Percentiles rank a stretch among this genome's conserved stretches.
These are phyloP conservation scores for Centropus unirufus DNA, from an alignment of 2,113 vertebrate species.

Conservation along the genomic window DNA sequence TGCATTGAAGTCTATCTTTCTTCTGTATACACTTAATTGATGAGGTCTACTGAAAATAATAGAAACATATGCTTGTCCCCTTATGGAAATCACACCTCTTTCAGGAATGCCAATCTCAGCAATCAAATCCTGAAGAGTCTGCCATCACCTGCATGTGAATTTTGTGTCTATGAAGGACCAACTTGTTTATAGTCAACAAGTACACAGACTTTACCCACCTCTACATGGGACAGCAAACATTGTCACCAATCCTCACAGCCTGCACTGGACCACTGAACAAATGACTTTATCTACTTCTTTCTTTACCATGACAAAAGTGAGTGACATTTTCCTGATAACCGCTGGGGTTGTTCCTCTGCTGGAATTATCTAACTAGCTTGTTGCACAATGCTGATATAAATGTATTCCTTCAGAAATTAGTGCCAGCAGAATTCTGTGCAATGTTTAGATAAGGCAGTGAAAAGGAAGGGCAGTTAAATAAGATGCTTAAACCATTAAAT, in stretches of 20 bases:
- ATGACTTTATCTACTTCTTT: background rate
- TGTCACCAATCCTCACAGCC: background rate
- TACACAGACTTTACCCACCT: background rate
- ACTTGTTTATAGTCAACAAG: background rate
- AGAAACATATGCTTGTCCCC: background rate
- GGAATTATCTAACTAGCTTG: background rate
- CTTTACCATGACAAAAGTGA: background rate
- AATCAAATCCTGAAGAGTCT: background rate
- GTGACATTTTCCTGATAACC: background rate
- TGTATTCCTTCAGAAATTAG: background rate
- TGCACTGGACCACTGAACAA: background rate
- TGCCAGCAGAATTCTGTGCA: background rate
- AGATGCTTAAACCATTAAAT: conserved; percentile 26
- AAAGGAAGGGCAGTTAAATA: conserved; percentile 2
- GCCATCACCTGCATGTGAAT: background rate
- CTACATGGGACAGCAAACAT: rapidly evolving
- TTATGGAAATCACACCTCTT: background rate
- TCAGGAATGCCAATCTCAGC: background rate
- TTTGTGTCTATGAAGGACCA: background rate
- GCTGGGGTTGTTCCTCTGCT: background rate
- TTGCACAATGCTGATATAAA: background rate
- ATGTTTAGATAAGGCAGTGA: background rate
- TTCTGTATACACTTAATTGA: background rate
- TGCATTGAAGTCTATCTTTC: background rate
- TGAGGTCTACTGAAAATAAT: background rate